phyloP scores from a whole-genome alignment of 1,140 invertebrate species.

The Solen grandis region DNA sequence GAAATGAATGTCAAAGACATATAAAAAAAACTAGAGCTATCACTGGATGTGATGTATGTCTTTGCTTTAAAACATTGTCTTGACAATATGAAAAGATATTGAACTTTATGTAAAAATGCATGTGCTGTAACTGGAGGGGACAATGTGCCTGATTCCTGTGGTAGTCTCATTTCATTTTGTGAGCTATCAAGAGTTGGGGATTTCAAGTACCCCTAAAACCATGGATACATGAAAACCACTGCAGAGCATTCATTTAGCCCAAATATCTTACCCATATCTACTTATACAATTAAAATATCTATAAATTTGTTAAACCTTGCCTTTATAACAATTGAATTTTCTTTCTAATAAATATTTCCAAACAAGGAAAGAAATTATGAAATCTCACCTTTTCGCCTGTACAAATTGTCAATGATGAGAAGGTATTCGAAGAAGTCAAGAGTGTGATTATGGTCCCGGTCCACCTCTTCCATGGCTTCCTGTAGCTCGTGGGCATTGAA shows the following conservation, averaged over 20 bases:
- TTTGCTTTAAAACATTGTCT: background rate
- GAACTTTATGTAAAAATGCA: background rate
- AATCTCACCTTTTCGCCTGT: constrained; percentile 58
- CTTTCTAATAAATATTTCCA: background rate
- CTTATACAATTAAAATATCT: background rate
- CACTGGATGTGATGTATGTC: background rate
- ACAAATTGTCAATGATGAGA: constrained; percentile 62
- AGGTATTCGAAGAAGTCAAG: constrained; percentile 73
- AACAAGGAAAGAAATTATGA: background rate
- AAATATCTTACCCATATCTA: background rate
- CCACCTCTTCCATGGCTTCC: constrained; percentile 68
- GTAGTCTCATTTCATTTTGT: background rate
- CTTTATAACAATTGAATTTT: background rate
- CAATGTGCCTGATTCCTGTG: background rate
- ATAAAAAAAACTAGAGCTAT: background rate
- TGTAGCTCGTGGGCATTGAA: constrained; percentile 64
- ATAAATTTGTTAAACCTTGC: background rate
- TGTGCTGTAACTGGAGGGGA: background rate
- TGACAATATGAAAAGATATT: background rate
- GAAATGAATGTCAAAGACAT: background rate
- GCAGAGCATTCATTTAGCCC: background rate
- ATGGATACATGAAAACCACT: too few species aligned
- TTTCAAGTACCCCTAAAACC: too few species aligned
- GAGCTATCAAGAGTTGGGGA: background rate
- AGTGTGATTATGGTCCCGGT: constrained; percentile 60